phyloP scores from a whole-genome alignment of 1,140 invertebrate genomes.

The Calliphora vicina region DNA sequence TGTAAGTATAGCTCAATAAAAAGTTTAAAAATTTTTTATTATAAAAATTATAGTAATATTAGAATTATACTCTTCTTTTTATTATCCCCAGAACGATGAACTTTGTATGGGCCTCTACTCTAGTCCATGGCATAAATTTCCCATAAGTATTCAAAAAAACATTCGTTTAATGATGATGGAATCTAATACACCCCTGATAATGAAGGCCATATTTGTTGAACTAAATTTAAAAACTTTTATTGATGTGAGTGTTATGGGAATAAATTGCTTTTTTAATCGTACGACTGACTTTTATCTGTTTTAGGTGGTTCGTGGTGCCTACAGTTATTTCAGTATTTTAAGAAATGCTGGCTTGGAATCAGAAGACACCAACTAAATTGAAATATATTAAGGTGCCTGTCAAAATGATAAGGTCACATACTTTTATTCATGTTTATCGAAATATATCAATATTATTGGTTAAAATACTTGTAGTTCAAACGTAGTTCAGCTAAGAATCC shows the following conservation, averaged over 20 bases:
- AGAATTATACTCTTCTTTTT: too few species aligned
- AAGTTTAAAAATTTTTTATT: neutral
- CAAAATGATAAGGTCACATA: too few species aligned
- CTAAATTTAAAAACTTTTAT: constrained; percentile 53
- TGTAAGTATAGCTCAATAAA: constrained; percentile 41
- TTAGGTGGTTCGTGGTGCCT: constrained; percentile 54
- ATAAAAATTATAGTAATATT: too few species aligned
- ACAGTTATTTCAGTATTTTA: constrained; percentile 57
- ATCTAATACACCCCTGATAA: constrained; percentile 49
- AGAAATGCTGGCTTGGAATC: constrained; percentile 38
- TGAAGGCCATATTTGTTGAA: constrained; percentile 51
- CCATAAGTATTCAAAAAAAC: constrained; percentile 42
- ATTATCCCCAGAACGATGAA: neutral
- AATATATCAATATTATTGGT: too few species aligned
- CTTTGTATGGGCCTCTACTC: constrained; percentile 45
- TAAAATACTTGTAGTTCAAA: too few species aligned
- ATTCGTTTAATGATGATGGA: constrained; percentile 52
- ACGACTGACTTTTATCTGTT: neutral
- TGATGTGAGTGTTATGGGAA: constrained; percentile 41
- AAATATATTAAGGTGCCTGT: too few species aligned
- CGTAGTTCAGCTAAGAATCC: too few species aligned
- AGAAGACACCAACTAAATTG: too few species aligned
- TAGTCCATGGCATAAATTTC: constrained; percentile 49
- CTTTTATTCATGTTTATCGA: too few species aligned
- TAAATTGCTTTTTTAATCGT: neutral